These are phyloP conservation scores for Drosophila eugracilis DNA, from an alignment of 1,140 invertebrate species.

Conservation along the genomic window DNA sequence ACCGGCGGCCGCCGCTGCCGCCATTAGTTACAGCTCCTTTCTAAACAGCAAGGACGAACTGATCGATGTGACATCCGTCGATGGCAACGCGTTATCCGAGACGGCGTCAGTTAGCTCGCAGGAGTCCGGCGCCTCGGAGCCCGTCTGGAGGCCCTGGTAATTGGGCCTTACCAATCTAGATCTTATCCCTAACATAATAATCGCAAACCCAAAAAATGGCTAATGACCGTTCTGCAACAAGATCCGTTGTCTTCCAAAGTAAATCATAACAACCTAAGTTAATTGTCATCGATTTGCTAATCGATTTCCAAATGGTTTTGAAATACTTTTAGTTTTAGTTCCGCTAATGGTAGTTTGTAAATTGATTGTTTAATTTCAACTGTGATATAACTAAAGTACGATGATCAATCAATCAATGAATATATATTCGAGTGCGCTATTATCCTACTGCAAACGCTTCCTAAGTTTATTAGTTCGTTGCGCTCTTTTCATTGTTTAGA, in stretches of 20 bases:
- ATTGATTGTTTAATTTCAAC: conserved; percentile 64
- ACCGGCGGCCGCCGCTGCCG: conserved; percentile 56
- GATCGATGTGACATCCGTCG: conserved; percentile 81
- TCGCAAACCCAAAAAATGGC: conserved; percentile 53
- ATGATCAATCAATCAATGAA: conserved; percentile 35
- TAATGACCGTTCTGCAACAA: conserved; percentile 68
- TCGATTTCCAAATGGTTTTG: conserved; percentile 55
- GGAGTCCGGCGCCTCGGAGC: conserved; percentile 70
- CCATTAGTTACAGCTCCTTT: conserved; percentile 62
- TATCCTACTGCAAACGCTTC: conserved; percentile 55
- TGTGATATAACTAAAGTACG: conserved; percentile 73
- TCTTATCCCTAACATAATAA: conserved; percentile 69
- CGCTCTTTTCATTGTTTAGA: conserved; percentile 29
- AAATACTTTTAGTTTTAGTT: conserved; percentile 55
- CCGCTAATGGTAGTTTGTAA: conserved; percentile 43
- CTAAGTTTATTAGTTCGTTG: conserved; percentile 35
- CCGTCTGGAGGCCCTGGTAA: conserved; percentile 81
- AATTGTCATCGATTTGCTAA: conserved; percentile 26
- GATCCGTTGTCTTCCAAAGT: conserved; percentile 80
- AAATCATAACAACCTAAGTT: conserved; percentile 46
- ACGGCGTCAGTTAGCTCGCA: conserved; percentile 75
- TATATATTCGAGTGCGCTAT: conserved; percentile 38
- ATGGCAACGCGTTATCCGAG: conserved; percentile 68
- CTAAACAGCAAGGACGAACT: conserved; percentile 71
- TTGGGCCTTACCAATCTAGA: conserved; percentile 33